Conservation (phyloP, 2,113 vertebrate genomes). For the Grantiella picta region DNA sequence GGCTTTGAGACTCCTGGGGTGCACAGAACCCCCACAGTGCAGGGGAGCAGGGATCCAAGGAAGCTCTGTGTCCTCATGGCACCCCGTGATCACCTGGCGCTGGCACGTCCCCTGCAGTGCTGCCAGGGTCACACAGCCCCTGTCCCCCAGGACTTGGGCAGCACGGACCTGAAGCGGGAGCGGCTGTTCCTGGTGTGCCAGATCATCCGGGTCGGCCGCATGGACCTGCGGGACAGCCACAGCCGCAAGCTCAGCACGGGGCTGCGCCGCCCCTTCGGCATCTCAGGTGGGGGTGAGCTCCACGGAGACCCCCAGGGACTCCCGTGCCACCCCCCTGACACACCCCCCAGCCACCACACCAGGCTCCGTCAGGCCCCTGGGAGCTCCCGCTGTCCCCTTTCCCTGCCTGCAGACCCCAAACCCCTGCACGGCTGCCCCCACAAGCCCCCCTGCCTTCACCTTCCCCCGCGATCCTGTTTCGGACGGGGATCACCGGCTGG, state of each 20-base stretch:
- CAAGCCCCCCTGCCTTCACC: too few species aligned
- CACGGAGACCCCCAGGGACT: fast-evolving
- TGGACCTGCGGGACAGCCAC: conserved; percentile 55
- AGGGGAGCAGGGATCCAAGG: neutral
- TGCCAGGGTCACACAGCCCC: neutral
- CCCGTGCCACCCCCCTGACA: fast-evolving
- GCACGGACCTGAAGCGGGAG: conserved; percentile 55
- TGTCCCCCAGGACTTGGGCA: conserved; percentile 58
- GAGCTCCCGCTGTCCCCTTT: neutral
- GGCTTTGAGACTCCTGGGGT: neutral
- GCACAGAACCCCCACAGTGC: neutral
- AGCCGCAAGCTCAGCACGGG: conserved; percentile 55
- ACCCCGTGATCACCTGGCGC: fast-evolving
- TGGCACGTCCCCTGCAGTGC: fast-evolving
- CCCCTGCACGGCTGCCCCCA: neutral
- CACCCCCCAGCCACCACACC: fast-evolving
- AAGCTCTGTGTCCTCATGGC: neutral
- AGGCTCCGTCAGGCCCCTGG: neutral
- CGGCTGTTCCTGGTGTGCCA: conserved; percentile 64
- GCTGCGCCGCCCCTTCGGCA: conserved; percentile 55
- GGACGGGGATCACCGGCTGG: neutral
- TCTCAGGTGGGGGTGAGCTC: conserved; percentile 29
- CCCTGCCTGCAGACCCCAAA: neutral
- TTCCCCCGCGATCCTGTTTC: neutral
- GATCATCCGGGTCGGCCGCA: conserved; percentile 59